These are phyloP conservation scores for Vidua macroura DNA, from an alignment of 2,113 vertebrate genomes.

Conservation along the genomic window DNA sequence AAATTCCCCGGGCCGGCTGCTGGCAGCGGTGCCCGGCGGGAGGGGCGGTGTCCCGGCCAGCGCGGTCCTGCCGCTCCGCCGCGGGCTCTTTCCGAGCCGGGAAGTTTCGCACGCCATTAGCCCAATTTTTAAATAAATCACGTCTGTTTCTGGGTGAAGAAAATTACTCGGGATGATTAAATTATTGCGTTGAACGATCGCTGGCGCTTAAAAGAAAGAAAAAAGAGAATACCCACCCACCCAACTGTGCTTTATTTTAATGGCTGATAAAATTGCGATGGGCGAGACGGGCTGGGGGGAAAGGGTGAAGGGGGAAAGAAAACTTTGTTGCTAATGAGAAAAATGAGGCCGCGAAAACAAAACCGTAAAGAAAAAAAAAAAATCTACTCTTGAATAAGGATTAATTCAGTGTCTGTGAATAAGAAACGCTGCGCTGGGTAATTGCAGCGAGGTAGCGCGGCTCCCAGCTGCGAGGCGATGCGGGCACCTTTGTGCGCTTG, in stretches of 20 bases:
- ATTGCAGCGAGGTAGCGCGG: conserved; percentile 17
- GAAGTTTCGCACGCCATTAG: not conserved
- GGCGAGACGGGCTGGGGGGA: not conserved
- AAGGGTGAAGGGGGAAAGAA: not conserved
- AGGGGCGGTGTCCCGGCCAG: not conserved
- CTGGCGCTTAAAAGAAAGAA: not conserved
- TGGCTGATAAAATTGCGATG: not conserved
- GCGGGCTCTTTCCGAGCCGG: not conserved
- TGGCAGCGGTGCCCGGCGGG: not conserved
- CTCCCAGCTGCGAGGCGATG: conserved; percentile 32
- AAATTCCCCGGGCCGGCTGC: rapidly evolving
- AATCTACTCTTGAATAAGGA: not conserved
- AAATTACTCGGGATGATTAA: not conserved
- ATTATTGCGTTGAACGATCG: not conserved
- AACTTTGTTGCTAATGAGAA: conserved; percentile 56
- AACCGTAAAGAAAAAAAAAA: not conserved
- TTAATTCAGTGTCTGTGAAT: not conserved
- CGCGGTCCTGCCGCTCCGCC: not conserved
- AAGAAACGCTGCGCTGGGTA: not conserved
- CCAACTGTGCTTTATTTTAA: not conserved
- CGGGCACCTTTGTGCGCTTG: conserved; percentile 5
- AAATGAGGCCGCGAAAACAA: conserved; percentile 37
- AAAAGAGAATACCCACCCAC: not conserved
- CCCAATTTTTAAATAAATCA: not conserved
- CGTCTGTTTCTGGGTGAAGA: not conserved